Conservation (phyloP, 2,113 vertebrate genomes). For the Prochilodus magdalenae region DNA sequence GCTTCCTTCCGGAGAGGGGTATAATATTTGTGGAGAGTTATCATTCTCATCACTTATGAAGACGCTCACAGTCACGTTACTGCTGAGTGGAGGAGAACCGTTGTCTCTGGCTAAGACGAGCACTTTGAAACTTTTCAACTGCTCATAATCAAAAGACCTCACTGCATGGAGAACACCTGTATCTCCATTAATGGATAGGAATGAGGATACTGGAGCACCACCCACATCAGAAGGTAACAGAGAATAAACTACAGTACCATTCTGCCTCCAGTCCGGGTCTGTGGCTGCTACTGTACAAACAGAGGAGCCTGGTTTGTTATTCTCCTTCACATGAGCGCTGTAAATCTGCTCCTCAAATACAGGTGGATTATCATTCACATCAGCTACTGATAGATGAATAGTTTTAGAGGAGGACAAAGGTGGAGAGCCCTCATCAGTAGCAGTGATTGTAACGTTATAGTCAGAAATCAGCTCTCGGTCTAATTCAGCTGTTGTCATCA, state of each 20-base stretch:
- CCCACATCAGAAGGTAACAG: conserved; percentile 51
- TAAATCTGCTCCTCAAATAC: conserved; percentile 60
- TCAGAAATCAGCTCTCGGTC: conserved; percentile 41
- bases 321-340: conserved; percentile 65
- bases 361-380: conserved; percentile 70
- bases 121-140: conserved; percentile 39
- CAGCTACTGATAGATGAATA: conserved; percentile 19
- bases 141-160: conserved; percentile 42
- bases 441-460: conserved; percentile 47
- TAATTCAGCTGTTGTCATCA: conserved; percentile 34
- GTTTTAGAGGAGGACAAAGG: too few species aligned
- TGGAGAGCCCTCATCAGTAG: conserved; percentile 38
- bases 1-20: conserved; percentile 48
- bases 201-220: conserved; percentile 43
- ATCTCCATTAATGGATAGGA: too few species aligned
- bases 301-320: conserved; percentile 67
- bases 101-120: conserved; percentile 46
- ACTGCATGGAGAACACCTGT: too few species aligned
- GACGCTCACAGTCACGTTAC: conserved; percentile 52
- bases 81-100: conserved; percentile 50
- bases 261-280: conserved; percentile 65
- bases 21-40: conserved; percentile 64
- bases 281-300: conserved; percentile 62
- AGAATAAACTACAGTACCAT: conserved; percentile 66
- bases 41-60: conserved; percentile 67